Conservation (phyloP, 2,797 vertebrate genomes). For the Danio aesculapii region DNA sequence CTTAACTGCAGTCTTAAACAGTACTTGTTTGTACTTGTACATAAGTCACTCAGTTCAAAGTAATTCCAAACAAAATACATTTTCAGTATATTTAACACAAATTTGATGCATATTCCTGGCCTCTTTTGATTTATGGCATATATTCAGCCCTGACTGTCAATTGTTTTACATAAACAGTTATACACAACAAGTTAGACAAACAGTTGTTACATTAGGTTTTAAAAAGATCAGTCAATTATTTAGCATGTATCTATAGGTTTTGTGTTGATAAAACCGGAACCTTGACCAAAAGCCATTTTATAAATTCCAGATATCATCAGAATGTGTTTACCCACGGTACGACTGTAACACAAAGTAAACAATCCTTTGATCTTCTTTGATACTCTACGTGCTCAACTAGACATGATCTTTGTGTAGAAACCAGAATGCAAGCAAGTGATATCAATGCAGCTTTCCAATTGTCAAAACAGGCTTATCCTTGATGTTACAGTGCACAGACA, state of each 20-base stretch:
- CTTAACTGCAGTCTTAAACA: too few relatives aligned
- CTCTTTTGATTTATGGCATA: too few relatives aligned
- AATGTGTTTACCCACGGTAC: neutral
- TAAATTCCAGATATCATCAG: constrained; percentile 2
- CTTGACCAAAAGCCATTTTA: neutral
- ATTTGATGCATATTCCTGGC: too few relatives aligned
- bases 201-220: neutral
- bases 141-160: too few relatives aligned
- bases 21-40: too few relatives aligned
- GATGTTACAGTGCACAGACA: constrained; percentile 7
- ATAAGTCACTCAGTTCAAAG: too few relatives aligned
- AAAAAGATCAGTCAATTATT: constrained; percentile 1
- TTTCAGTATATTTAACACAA: too few relatives aligned
- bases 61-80: too few relatives aligned
- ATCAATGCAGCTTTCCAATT: neutral
- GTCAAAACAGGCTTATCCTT: constrained; percentile 27
- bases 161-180: too few relatives aligned
- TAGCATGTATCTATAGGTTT: neutral
- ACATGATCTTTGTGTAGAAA: neutral
- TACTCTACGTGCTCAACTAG: neutral
- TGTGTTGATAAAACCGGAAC: neutral
- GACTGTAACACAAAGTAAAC: neutral
- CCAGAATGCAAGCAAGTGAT: neutral
- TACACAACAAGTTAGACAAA: too few relatives aligned
- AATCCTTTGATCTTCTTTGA: constrained; percentile 10